phyloP scores from a whole-genome alignment of 2,113 vertebrate genomes.

The Centrocercus urophasianus region DNA sequence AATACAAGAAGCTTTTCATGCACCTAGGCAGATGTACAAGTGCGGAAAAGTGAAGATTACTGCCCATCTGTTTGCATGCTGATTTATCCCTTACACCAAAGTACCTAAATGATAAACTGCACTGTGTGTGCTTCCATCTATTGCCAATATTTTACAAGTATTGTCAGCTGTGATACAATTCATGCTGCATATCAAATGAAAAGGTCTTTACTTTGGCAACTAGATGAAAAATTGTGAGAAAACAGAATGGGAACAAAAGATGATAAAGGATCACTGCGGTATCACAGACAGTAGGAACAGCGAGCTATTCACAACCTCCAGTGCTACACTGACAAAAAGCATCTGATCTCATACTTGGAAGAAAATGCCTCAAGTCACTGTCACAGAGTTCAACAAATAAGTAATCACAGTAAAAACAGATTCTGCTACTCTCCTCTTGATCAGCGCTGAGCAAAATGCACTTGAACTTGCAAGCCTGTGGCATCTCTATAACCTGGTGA shows the following conservation, averaged over 20 bases:
- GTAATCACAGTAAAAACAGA: background rate
- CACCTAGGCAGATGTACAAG: background rate
- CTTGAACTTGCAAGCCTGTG: background rate
- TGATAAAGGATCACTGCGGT: background rate
- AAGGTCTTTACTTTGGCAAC: background rate
- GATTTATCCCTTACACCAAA: background rate
- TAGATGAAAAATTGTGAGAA: background rate
- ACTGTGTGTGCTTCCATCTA: background rate
- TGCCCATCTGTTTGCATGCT: fast-evolving
- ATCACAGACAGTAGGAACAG: background rate
- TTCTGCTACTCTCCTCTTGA: background rate
- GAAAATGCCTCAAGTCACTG: background rate
- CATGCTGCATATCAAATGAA: background rate
- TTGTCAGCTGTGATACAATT: background rate
- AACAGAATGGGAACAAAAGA: background rate
- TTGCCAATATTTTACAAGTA: background rate
- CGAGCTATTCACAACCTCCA: background rate
- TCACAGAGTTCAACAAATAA: background rate
- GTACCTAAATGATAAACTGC: background rate
- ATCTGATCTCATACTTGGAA: background rate
- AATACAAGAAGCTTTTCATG: background rate
- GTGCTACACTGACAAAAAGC: background rate
- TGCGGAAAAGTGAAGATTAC: background rate
- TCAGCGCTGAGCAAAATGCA: background rate
- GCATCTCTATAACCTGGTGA: background rate